phyloP scores from a whole-genome alignment of 92 coral and sea anemone genomes.

The Bergia puertoricense region DNA sequence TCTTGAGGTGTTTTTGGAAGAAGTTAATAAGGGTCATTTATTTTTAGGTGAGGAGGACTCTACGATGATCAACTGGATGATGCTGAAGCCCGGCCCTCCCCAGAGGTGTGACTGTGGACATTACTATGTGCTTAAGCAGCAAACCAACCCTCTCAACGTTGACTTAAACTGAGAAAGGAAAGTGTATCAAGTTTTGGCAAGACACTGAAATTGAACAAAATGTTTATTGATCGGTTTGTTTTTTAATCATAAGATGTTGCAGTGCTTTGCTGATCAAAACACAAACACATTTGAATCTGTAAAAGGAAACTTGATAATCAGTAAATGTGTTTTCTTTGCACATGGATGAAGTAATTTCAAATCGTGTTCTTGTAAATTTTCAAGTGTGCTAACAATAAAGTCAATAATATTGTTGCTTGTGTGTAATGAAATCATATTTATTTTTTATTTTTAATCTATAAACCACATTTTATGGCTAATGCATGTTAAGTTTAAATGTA shows the following conservation, averaged over 20 bases:
- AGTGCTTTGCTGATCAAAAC: constrained; percentile 14
- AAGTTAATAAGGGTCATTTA: not conserved
- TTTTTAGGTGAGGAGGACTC: constrained; percentile 93
- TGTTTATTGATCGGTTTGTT: not conserved
- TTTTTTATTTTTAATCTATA: too few relatives aligned
- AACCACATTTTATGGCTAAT: too few relatives aligned
- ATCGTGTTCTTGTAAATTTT: constrained; percentile 25
- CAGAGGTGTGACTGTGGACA: constrained; percentile 89
- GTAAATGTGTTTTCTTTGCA: not conserved
- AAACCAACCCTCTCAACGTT: constrained; percentile 65
- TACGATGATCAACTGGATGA: constrained; percentile 83
- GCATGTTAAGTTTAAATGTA: too few relatives aligned
- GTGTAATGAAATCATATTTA: not conserved
- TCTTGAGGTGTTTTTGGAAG: not conserved
- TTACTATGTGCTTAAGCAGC: constrained; percentile 65
- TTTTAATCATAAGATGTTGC: not conserved
- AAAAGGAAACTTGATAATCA: not conserved
- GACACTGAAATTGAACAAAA: not conserved
- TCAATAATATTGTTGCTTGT: not conserved
- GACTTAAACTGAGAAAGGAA: constrained; percentile 23
- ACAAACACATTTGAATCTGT: not conserved
- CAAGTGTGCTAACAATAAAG: constrained; percentile 27
- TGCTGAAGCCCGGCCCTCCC: constrained; percentile 68
- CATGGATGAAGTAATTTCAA: constrained; percentile 14
- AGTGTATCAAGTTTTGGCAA: not conserved